Evolutionary conservation across 2,888 invertebrate species (phyloP).

Genomic region (Criorhina ranunculi): DNA sequence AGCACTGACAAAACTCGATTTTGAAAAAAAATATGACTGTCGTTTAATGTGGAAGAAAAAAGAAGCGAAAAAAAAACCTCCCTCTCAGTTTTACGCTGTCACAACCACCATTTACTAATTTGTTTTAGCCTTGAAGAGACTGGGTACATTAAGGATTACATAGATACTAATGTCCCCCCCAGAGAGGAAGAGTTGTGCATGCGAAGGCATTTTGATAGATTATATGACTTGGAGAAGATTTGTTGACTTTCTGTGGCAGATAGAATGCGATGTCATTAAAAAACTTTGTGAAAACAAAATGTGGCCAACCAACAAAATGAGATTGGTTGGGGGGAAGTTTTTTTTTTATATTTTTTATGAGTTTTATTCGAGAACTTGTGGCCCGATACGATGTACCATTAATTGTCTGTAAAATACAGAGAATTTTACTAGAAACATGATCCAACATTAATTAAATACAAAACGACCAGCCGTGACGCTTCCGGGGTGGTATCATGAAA

Average conservation of each 20-base stretch:
- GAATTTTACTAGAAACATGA: constrained; percentile 41
- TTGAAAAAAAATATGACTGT: constrained; percentile 40
- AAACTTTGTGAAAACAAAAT: constrained; percentile 26
- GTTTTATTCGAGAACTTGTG: constrained; percentile 32
- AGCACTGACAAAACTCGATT: constrained; percentile 18
- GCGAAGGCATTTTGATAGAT: constrained; percentile 70
- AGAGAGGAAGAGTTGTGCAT: constrained; percentile 50
- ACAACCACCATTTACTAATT: constrained; percentile 61
- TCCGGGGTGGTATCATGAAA: constrained; percentile 24
- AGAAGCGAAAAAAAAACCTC: constrained; percentile 28
- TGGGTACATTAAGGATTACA: constrained; percentile 56
- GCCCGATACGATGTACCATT: constrained; percentile 28
- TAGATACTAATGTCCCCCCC: constrained; percentile 39
- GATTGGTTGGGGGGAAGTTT: constrained; percentile 15
- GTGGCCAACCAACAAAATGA: not conserved
- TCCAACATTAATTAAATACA: constrained; percentile 37
- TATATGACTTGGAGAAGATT: constrained; percentile 62
- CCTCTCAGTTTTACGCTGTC: constrained; percentile 46
- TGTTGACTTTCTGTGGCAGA: constrained; percentile 63
- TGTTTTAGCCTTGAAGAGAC: constrained; percentile 51
- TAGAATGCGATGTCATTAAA: constrained; percentile 59
- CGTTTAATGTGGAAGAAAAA: constrained; percentile 14
- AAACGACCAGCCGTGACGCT: constrained; percentile 43
- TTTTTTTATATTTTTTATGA: no score
- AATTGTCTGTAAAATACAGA: constrained; percentile 39